Conservation (phyloP, 1,140 invertebrate species). For the Drosophila pseudoananassae region DNA sequence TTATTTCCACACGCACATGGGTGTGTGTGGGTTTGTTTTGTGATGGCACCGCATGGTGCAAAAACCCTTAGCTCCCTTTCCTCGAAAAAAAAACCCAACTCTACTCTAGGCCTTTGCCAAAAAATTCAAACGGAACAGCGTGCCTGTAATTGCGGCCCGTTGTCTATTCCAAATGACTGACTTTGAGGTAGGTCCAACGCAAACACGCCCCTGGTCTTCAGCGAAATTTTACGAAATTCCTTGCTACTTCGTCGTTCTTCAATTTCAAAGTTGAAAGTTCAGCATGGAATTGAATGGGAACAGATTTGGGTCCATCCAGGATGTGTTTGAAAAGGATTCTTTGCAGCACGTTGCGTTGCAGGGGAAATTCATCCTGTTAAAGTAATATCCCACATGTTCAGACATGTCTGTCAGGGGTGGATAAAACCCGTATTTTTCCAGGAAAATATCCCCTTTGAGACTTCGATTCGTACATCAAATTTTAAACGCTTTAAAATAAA, state of each 20-base stretch:
- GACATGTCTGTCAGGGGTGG: neutral
- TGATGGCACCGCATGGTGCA: conserved; percentile 26
- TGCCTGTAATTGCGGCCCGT: conserved; percentile 72
- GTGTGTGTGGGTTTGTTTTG: conserved; percentile 11
- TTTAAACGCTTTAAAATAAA: too few relatives aligned
- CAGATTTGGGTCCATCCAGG: conserved; percentile 19
- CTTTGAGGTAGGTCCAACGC: conserved; percentile 68
- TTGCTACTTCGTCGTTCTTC: neutral
- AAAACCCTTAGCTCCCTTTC: conserved; percentile 8
- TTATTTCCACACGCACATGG: conserved; percentile 16
- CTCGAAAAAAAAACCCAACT: neutral
- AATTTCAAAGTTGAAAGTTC: conserved; percentile 17
- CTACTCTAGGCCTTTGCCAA: conserved; percentile 19
- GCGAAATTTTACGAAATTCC: conserved; percentile 32
- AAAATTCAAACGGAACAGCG: conserved; percentile 35
- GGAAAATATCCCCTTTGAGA: conserved; percentile 3
- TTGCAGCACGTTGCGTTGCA: conserved; percentile 35
- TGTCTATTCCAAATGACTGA: conserved; percentile 73
- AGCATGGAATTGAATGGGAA: conserved; percentile 30
- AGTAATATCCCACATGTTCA: neutral
- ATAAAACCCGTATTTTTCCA: conserved; percentile 16
- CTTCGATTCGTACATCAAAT: too few relatives aligned
- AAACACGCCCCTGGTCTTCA: conserved; percentile 29
- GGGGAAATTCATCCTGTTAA: conserved; percentile 24
- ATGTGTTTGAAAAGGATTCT: neutral